Base-by-base conservation (phyloP, 2,888 invertebrate genomes). In the Lamellibrachia satsuma region DNA sequence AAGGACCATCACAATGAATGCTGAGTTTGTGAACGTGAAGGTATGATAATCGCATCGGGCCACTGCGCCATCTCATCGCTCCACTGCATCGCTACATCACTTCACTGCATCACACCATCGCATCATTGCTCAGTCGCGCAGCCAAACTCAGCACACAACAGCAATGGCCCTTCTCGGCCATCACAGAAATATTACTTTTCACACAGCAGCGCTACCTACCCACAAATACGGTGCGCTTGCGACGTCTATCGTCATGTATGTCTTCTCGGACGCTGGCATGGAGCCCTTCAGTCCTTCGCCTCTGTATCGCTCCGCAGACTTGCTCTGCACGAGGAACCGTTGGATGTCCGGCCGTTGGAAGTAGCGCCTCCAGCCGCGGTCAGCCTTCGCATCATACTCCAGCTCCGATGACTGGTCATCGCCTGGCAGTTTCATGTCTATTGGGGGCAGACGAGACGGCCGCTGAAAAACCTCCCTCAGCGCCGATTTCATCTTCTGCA, bases 401-500 rank as follows among this genome's bases (percentile, higher is more conserved):
- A 75, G 75, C 22, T 75, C 75, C 75, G 75, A n/a, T 15, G n/a
- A 75, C 75, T 11, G 75, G 15, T n/a, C 75, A n/a, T 22, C 75
- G 4, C 15, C 22, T n/a, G 75, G 3, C 75, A n/a, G 75, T 22
- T 75, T 75, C 22, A n/a, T 75, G 22, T 75, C 75, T 75, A 75
- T 75, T 6, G 75, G 75, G 4, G 75, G 75, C 75, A 75, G 75
- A 75, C 75, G 75, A 3, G 75, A 75, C 75, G 75, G 75, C 15
- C 75, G 75, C 75, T 75, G 75, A 75, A 75, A 75, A 6, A 75
- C n/a, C n/a, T 75, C 75, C 75, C 2, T 75, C 75, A 75, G 75
- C 75, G 75, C 75, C 75, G 75, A 75, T n/a, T 75, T 75, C 75
- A 75, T 75, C 22, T 22, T 75, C 75, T 75, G 75, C 75, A 75